Conservation (phyloP, 2,888 invertebrate species). For the Arctia plantaginis region DNA sequence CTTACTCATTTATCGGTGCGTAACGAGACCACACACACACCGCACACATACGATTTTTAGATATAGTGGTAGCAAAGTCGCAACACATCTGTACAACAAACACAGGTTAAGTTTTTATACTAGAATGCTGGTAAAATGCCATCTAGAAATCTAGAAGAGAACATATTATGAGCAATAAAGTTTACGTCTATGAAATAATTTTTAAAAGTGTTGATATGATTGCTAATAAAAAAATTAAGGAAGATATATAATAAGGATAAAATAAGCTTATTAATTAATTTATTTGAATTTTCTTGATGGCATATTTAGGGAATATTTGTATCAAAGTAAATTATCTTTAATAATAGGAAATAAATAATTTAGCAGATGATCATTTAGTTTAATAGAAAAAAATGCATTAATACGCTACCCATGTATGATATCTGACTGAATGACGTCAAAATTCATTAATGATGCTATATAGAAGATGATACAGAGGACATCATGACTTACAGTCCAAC, state of each 20-base stretch:
- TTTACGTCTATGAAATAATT: too few relatives aligned
- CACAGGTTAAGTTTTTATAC: background rate
- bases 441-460: background rate
- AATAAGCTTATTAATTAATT: too few relatives aligned
- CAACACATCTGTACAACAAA: background rate
- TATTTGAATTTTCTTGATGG: too few relatives aligned
- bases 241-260: too few relatives aligned
- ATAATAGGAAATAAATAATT: too few relatives aligned
- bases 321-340: too few relatives aligned
- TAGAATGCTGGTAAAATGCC: background rate
- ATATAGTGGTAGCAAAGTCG: slow-evolving; percentile 28
- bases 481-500: background rate
- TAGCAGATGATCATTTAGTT: background rate
- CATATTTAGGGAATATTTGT: too few relatives aligned
- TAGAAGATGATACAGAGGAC: background rate
- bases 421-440: background rate
- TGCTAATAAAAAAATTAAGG: too few relatives aligned
- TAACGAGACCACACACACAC: slow-evolving; percentile 65
- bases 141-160: background rate
- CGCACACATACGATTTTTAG: slow-evolving; percentile 47
- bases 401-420: background rate
- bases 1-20: slow-evolving; percentile 71
- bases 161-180: background rate
- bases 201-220: too few relatives aligned
- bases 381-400: background rate